phyloP scores from a whole-genome alignment of 92 coral and sea anemone genomes.

The Palythoa caribaeorum region DNA sequence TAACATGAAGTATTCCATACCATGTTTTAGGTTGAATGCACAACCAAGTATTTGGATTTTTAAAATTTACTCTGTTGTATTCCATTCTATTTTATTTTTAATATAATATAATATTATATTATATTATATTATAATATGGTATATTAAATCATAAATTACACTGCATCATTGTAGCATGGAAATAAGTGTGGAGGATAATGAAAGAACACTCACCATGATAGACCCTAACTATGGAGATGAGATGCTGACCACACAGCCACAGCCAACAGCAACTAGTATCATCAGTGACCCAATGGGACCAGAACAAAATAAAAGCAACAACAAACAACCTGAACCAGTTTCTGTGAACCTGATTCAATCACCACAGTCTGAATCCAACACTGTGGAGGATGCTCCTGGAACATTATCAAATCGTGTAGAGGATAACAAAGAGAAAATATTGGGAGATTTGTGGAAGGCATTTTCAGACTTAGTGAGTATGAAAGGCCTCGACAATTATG shows the following conservation, averaged over 20 bases:
- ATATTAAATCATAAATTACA: too few species aligned
- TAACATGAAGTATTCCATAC: not conserved
- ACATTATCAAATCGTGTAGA: not conserved
- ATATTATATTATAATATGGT: not conserved
- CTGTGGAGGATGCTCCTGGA: not conserved
- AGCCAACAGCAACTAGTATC: not conserved
- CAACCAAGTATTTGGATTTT: not conserved
- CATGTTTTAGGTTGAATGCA: not conserved
- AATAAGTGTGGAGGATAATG: slow-evolving; percentile 36
- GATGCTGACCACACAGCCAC: not conserved
- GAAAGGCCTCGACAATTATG: slow-evolving; percentile 12
- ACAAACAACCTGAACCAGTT: not conserved
- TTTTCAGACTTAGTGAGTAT: slow-evolving; percentile 3
- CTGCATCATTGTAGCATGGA: not conserved
- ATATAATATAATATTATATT: not conserved
- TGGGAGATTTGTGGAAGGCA: slow-evolving; percentile 5
- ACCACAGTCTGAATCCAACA: not conserved
- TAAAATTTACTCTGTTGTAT: not conserved
- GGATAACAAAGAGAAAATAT: slow-evolving; percentile 4
- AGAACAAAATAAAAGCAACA: not conserved
- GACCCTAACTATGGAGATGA: slow-evolving; percentile 40
- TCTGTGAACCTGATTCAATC: not conserved
- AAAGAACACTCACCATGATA: slow-evolving; percentile 45
- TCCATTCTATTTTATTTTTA: not conserved
- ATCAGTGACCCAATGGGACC: not conserved